A percentile compares a stretch with the other conserved stretches of the same genome.
Evolutionary conservation across 2,113 vertebrate genomes (phyloP).

Genomic region (Colistium nudipinnis): DNA sequence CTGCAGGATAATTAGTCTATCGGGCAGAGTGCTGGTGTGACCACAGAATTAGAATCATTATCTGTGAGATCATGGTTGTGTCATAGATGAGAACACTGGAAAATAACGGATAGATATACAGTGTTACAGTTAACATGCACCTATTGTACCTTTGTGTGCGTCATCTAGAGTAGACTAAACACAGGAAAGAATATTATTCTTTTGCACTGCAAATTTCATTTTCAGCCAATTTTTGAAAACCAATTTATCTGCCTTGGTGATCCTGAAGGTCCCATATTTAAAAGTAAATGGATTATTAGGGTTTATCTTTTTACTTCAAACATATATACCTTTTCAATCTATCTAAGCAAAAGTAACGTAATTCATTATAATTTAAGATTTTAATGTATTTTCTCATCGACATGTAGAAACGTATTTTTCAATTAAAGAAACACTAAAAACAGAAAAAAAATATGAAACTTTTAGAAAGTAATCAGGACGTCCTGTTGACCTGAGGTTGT

Average conservation of each 20-base stretch:
- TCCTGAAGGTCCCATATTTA: not conserved
- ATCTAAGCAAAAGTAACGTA: not conserved
- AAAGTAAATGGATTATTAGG: not conserved
- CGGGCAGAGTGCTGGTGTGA: constrained; percentile 28
- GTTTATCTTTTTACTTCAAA: not conserved
- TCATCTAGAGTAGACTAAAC: too few species aligned
- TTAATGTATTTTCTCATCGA: too few species aligned
- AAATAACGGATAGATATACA: not conserved
- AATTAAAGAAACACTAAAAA: too few species aligned
- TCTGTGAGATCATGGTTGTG: constrained; percentile 32
- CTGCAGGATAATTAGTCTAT: constrained; percentile 45
- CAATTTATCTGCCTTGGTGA: not conserved
- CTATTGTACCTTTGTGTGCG: not conserved
- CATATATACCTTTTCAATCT: not conserved
- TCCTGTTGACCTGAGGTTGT: not conserved
- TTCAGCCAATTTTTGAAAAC: not conserved
- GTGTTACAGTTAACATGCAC: not conserved
- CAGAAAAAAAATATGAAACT: not conserved
- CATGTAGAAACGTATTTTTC: not conserved
- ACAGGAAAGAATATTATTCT: too few species aligned
- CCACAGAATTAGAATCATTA: constrained; percentile 48
- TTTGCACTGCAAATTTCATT: not conserved
- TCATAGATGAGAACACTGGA: constrained; percentile 4
- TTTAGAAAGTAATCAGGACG: not conserved
- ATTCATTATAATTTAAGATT: too few species aligned